Conservation (phyloP, 2,888 invertebrate species). For the Apamea monoglypha region DNA sequence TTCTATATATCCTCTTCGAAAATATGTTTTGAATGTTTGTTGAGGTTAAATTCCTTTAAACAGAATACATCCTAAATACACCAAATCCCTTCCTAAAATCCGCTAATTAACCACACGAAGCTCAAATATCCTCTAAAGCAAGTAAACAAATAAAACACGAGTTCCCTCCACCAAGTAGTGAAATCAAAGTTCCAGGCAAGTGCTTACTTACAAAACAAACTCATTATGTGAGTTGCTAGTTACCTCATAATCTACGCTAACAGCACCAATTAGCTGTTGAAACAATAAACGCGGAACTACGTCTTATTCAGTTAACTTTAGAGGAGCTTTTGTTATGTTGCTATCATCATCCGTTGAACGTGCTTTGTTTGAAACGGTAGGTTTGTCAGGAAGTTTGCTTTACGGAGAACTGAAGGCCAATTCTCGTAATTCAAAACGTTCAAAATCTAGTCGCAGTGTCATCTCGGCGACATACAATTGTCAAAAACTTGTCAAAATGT, state of each 20-base stretch:
- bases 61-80: conserved; percentile 15
- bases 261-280: conserved; percentile 59
- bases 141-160: conserved; percentile 51
- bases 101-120: conserved; percentile 46
- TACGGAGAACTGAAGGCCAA: not conserved
- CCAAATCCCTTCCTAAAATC: conserved; percentile 17
- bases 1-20: not conserved
- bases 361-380: not conserved
- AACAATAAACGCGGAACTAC: conserved; percentile 57
- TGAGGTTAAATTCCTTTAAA: not conserved
- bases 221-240: conserved; percentile 64
- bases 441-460: too few relatives aligned
- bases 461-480: too few relatives aligned
- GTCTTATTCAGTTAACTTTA: conserved; percentile 52
- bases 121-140: conserved; percentile 27
- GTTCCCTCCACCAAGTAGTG: conserved; percentile 39
- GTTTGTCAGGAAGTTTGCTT: not conserved
- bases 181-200: conserved; percentile 58
- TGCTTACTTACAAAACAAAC: conserved; percentile 63
- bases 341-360: conserved; percentile 6
- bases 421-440: too few relatives aligned
- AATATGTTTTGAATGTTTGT: not conserved
- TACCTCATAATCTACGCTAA: conserved; percentile 65
- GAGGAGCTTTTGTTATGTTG: conserved; percentile 38
- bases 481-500: too few relatives aligned